phyloP scores from a whole-genome alignment of 2,888 invertebrate species.

The Hirtodrosophila trivittata region DNA sequence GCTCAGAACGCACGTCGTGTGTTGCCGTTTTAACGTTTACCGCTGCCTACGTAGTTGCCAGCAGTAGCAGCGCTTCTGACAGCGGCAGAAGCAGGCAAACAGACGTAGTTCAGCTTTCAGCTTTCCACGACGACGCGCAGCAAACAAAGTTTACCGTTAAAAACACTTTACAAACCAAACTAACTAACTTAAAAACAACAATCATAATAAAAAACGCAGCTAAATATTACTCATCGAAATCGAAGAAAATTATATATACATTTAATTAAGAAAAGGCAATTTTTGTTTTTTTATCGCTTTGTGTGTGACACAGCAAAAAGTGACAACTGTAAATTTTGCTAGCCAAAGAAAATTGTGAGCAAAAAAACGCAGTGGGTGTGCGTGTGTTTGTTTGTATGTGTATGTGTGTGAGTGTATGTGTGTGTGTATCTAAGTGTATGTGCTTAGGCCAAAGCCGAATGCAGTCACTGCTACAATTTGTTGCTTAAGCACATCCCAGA shows the following conservation, averaged over 20 bases:
- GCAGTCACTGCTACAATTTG: constrained; percentile 41
- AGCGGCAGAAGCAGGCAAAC: constrained; percentile 42
- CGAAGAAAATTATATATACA: not conserved
- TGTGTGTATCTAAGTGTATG: constrained; percentile 25
- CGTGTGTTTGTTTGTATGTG: constrained; percentile 7
- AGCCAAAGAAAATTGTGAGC: constrained; percentile 46
- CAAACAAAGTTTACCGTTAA: constrained; percentile 38
- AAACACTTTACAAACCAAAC: constrained; percentile 23
- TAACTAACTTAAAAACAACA: constrained; percentile 37
- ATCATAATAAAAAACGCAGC: constrained; percentile 8
- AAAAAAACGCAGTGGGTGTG: constrained; percentile 25
- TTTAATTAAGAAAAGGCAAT: not conserved
- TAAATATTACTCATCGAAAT: constrained; percentile 4
- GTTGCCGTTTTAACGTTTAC: not conserved
- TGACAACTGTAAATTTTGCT: constrained; percentile 44
- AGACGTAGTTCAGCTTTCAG: constrained; percentile 73
- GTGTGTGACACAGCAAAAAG: constrained; percentile 46
- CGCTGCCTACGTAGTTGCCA: not conserved
- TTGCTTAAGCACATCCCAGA: constrained; percentile 27
- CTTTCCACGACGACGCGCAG: constrained; percentile 64
- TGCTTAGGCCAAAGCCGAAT: constrained; percentile 17
- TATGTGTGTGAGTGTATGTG: constrained; percentile 2
- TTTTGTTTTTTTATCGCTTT: constrained; percentile 14
- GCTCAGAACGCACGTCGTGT: constrained; percentile 49
- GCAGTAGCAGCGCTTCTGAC: constrained; percentile 6